Percentiles rank a stretch among this genome's conserved stretches.
These are phyloP conservation scores for Drosophila cardini DNA, from an alignment of 1,140 invertebrate species.

Conservation along the genomic window DNA sequence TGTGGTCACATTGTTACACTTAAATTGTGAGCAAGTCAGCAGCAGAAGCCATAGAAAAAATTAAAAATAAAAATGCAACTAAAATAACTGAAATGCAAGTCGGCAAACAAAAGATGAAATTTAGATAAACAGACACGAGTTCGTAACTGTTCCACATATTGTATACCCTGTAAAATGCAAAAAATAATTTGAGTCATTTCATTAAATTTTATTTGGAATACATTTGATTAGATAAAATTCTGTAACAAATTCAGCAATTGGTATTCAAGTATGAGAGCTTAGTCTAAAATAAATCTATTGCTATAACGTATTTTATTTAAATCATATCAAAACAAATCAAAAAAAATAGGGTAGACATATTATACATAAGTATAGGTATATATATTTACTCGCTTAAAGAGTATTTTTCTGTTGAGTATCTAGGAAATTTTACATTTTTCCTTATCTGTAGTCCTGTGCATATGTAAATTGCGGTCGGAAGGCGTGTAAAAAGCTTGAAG, in stretches of 20 bases:
- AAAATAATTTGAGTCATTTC: too few species aligned
- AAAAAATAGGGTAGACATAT: too few species aligned
- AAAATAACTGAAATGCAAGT: conserved; percentile 45
- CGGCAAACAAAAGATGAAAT: conserved; percentile 44
- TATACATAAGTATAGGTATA: too few species aligned
- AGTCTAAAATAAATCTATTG: too few species aligned
- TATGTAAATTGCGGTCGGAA: conserved; percentile 34
- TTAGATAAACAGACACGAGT: conserved; percentile 32
- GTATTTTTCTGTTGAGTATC: background rate
- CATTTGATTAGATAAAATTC: too few species aligned
- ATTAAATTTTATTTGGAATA: too few species aligned
- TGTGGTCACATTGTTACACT: conserved; percentile 13
- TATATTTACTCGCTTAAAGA: too few species aligned
- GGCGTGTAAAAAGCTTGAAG: conserved; percentile 18
- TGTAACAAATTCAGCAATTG: too few species aligned
- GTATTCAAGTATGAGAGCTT: too few species aligned
- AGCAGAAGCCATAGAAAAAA: conserved; percentile 20
- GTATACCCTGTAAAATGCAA: conserved; percentile 8
- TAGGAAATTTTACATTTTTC: background rate
- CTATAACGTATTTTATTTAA: too few species aligned
- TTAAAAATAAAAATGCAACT: conserved; percentile 21
- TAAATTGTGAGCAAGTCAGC: conserved; percentile 42
- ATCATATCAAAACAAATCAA: too few species aligned
- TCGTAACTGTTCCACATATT: conserved; percentile 12
- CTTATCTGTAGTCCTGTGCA: conserved; percentile 4